These are phyloP conservation scores for Syngnathus scovelli DNA, from an alignment of 2,113 vertebrate genomes.

Conservation along the genomic window DNA sequence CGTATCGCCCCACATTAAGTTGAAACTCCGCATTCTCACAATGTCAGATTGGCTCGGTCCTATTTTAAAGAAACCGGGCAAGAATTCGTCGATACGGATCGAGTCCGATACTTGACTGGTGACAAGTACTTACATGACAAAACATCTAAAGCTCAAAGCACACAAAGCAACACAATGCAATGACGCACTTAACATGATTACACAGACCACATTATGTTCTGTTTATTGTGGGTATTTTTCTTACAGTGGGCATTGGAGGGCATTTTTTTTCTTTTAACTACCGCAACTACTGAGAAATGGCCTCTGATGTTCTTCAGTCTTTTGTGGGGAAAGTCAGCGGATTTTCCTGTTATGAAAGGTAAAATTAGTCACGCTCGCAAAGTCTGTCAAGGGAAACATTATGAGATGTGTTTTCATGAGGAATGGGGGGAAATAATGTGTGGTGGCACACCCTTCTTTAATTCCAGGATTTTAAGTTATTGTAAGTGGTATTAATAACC, in stretches of 20 bases:
- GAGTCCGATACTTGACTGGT: neutral
- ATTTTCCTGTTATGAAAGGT: constrained; percentile 8
- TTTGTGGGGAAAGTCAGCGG: neutral
- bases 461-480: neutral
- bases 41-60: neutral
- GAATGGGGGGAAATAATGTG: neutral
- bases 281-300: neutral
- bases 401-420: neutral
- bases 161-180: neutral
- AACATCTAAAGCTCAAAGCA: neutral
- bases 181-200: neutral
- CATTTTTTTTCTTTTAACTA: neutral
- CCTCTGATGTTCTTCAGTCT: neutral
- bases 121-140: neutral
- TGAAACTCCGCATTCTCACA: neutral
- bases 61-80: neutral
- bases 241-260: neutral
- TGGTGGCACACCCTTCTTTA: neutral
- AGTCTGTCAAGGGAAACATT: neutral
- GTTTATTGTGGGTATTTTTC: neutral
- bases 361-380: constrained; percentile 1
- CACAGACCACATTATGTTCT: neutral
- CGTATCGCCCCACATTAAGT: neutral
- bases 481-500: neutral
- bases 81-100: neutral